Evolutionary conservation across 2,888 invertebrate species (phyloP).

Genomic region (Drosophila setosimentum): DNA sequence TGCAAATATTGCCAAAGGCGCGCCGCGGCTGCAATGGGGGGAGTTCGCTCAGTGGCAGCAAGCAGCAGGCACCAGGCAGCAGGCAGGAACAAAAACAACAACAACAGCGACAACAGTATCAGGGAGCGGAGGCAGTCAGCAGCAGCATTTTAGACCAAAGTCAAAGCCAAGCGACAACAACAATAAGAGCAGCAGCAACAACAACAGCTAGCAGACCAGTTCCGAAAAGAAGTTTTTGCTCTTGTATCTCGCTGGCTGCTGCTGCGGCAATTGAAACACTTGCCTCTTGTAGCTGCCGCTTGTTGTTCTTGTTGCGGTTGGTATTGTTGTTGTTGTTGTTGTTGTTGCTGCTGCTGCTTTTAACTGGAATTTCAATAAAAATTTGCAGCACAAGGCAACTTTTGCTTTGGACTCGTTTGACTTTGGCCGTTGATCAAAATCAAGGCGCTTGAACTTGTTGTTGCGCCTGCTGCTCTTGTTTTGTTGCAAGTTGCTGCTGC

Average conservation of each 20-base stretch:
- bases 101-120: slow-evolving; percentile 8
- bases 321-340: slow-evolving; percentile 35
- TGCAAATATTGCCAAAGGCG: slow-evolving; percentile 73
- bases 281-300: slow-evolving; percentile 55
- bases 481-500: slow-evolving; percentile 34
- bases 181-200: slow-evolving; percentile 25
- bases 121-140: slow-evolving; percentile 11
- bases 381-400: slow-evolving; percentile 73
- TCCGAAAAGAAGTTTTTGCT: slow-evolving; percentile 72
- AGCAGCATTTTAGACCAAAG: slow-evolving; percentile 78
- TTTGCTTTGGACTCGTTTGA: slow-evolving; percentile 80
- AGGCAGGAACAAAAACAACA: slow-evolving; percentile 5
- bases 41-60: slow-evolving; percentile 42
- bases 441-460: slow-evolving; percentile 79
- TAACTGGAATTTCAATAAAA: slow-evolving; percentile 80
- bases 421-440: slow-evolving; percentile 76
- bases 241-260: slow-evolving; percentile 46
- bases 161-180: slow-evolving; percentile 56
- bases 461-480: slow-evolving; percentile 71
- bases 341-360: slow-evolving; percentile 53
- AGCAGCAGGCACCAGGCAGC: slow-evolving; percentile 26
- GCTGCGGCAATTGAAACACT: slow-evolving; percentile 76
- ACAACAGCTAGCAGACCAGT: slow-evolving; percentile 69
- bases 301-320: slow-evolving; percentile 37
- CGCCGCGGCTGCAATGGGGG: slow-evolving; percentile 35